Evolutionary conservation across 2,113 vertebrate species (phyloP), one percentile per base, ranked within the genome.

Genomic region (Hippoglossus stenolepis): DNA sequence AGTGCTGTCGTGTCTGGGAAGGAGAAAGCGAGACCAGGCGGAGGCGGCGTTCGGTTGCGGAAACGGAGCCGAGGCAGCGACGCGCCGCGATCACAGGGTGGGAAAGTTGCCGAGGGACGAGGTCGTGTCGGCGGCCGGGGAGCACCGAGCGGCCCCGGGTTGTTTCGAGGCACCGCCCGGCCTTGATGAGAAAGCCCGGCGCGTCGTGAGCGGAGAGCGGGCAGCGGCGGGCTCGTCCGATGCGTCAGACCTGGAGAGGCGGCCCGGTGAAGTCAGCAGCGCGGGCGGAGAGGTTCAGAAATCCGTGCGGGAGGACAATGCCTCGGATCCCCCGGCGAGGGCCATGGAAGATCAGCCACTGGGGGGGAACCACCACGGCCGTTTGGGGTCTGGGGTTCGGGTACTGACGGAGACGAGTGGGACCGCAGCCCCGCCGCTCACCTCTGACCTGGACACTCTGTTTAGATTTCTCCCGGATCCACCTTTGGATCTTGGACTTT

Each of bases 341-440:
- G 86, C 80, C 91, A 95, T 95, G 95, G 93, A 95, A 83, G 80
- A 89, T 18, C 77, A 85, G 72, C 72, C 85, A 40, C 75, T 73
- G 77, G 75, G 86, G 86, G 79, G 76, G 65, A 63, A 58, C 63
- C 47, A 24, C 45, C 75, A 51, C 58, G 67, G 61, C 47, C 28
- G 51, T 49, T 6, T 65, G 54, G 73, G 31, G 51, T 71, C 70
- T 20, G 78, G 72, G 56, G 65, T 23, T 18, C 58, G 15, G 49
- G 38, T 43, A 23, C 21, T 76, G 10, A 68, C 59, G 1, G 35
- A 70, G 59, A 15, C 78, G 23, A 51, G 51, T 70, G 15, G 69
- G 18, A 66, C 47, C 49, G 67, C 24, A 23, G 59, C 74, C 28
- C 28, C 28, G 28, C 28, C 28, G 28, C 28, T 28, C 31, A 6